Evolutionary conservation across 2,888 invertebrate species (phyloP), one percentile per base, ranked within the genome.

Genomic region (Sphaerophoria taeniata): DNA sequence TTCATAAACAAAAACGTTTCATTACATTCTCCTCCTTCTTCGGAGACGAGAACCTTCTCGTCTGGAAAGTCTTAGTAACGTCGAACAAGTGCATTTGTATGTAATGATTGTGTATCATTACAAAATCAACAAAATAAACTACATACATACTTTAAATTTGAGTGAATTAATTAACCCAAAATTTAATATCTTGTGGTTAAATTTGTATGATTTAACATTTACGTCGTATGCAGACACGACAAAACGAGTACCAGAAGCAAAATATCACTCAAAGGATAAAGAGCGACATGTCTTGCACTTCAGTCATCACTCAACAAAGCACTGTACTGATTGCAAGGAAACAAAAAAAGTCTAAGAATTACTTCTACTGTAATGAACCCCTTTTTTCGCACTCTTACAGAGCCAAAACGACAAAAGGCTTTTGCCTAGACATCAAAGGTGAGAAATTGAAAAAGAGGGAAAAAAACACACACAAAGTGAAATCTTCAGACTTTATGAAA

Each of bases 211-310:
- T 34, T 14, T 34, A 34, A 14, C n/a, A n/a, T n/a, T n/a, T n/a
- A n/a, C n/a, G 14, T n/a, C 1, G 34, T 36, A 4, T 0, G n/a
- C 2, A 56, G 5, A 2, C 9, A 43, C 12, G 12, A 7, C 34
- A 14, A 36, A 3, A 36, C 14, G 16, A 16, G 6, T 6, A 16
- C 16, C 56, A 47, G 16, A 55, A 31, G 7, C 9, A 39, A 79
- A 58, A 12, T 14, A 67, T 34, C 24, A 24, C 24, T 24, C 24
- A 24, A 67, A 49, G n/a, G 24, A 43, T 75, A 58, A 55, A 53
- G 61, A 45, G 65, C 31, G 31, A 49, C 16, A 72, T 51, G 24
- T 77, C 72, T 67, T 77, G 51, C 56, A 76, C 71, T 72, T 77
- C 67, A 60, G 51, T 60, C 70, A 60, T 34, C 14, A 14, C 56